phyloP scores from a whole-genome alignment of 2,888 invertebrate species.

The Teinopalpus imperialis region DNA sequence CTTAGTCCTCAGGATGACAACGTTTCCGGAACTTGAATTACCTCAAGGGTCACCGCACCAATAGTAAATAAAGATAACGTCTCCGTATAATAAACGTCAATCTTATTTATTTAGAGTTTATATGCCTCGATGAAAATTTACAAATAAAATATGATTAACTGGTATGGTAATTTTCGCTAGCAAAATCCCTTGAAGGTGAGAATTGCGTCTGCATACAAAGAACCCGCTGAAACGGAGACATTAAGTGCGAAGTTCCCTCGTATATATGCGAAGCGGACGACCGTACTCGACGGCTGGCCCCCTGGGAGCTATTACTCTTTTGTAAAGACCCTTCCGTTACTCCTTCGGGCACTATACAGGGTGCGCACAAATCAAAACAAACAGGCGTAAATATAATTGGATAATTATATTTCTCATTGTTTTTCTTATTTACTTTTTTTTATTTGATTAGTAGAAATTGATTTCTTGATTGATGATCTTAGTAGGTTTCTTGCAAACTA shows the following conservation, averaged over 20 bases:
- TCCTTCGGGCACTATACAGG: constrained; percentile 11
- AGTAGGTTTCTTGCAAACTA: too few species aligned
- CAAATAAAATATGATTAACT: neutral
- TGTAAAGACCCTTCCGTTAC: constrained; percentile 7
- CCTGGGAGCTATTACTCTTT: constrained; percentile 31
- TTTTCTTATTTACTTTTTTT: neutral
- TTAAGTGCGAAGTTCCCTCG: constrained; percentile 4
- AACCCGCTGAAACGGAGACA: neutral
- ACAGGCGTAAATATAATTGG: constrained; percentile 30
- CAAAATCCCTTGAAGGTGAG: constrained; percentile 1
- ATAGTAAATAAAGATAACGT: too few species aligned
- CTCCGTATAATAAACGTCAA: too few species aligned
- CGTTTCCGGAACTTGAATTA: too few species aligned
- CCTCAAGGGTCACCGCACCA: too few species aligned
- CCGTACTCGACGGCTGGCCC: constrained; percentile 23
- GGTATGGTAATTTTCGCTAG: neutral
- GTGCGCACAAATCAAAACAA: constrained; percentile 38
- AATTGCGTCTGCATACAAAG: neutral
- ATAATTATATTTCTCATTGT: constrained; percentile 6
- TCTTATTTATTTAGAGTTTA: too few species aligned
- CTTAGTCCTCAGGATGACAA: too few species aligned
- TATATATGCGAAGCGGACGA: neutral
- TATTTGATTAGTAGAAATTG: too few species aligned
- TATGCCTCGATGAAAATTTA: neutral
- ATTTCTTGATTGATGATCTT: too few species aligned